A percentile compares a stretch with the other conserved stretches of the same genome.
phyloP scores from a whole-genome alignment of 2,113 vertebrate genomes.

The Athene noctua region DNA sequence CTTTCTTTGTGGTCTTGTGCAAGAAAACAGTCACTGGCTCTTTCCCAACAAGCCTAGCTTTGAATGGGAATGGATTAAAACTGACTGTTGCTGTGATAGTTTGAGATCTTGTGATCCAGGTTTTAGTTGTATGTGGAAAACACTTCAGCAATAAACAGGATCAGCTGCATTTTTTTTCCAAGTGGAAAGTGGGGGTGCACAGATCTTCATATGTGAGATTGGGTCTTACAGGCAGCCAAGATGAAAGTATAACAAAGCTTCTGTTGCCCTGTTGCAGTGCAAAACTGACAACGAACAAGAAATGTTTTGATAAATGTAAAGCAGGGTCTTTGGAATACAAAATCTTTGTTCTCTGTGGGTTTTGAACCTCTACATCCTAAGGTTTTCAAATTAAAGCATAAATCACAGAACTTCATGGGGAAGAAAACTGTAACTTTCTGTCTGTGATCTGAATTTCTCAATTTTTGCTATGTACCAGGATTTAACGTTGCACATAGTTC shows the following conservation, averaged over 20 bases:
- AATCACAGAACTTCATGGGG: neutral
- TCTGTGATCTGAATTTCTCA: neutral
- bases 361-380: neutral
- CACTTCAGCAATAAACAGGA: neutral
- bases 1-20: neutral
- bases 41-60: neutral
- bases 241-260: neutral
- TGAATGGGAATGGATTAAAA: neutral
- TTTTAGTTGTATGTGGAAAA: neutral
- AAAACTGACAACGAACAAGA: neutral
- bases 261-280: neutral
- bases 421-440: neutral
- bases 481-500: neutral
- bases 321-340: neutral
- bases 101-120: neutral
- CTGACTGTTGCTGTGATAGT: neutral
- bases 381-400: neutral
- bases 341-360: neutral
- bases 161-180: neutral
- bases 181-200: neutral
- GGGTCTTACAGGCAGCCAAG: neutral
- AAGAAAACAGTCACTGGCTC: neutral
- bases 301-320: neutral
- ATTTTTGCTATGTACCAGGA: neutral
- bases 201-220: neutral